phyloP scores from a whole-genome alignment of 2,888 invertebrate genomes.

The Crossocerus cetratus region DNA sequence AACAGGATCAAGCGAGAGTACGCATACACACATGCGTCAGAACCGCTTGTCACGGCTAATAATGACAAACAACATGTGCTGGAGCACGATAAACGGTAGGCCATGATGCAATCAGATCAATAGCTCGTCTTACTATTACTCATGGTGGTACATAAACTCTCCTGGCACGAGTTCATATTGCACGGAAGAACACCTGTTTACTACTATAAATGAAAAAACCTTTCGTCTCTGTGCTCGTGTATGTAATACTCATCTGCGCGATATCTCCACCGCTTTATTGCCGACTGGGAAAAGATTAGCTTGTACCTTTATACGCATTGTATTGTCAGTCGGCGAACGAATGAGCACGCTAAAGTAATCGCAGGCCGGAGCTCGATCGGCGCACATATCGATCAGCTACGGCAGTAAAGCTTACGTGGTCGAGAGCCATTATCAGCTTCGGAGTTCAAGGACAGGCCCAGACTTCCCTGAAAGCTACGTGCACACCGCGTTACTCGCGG shows the following conservation, averaged over 20 bases:
- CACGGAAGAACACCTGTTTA: not conserved
- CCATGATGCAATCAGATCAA: constrained; percentile 13
- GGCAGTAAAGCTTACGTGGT: not conserved
- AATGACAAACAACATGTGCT: constrained; percentile 26
- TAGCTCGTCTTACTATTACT: not conserved
- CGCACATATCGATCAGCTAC: constrained; percentile 19
- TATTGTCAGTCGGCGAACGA: too few relatives aligned
- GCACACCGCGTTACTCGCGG: not conserved
- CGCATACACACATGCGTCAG: not conserved
- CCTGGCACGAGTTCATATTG: not conserved
- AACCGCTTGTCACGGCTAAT: constrained; percentile 23
- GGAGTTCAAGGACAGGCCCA: constrained; percentile 43
- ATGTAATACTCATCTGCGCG: not conserved
- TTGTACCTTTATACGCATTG: too few relatives aligned
- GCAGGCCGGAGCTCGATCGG: not conserved
- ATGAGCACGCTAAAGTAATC: not conserved
- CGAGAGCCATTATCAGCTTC: constrained; percentile 4
- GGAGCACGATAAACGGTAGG: constrained; percentile 11
- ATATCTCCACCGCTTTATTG: not conserved
- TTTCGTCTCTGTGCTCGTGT: not conserved
- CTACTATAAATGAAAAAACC: not conserved
- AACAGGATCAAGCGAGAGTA: too few relatives aligned
- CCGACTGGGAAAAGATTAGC: not conserved
- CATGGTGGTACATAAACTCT: not conserved
- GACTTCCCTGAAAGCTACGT: constrained; percentile 22